A percentile compares a stretch with the other conserved stretches of the same genome.
Conservation (phyloP, 2,888 invertebrate genomes). For the Eutolmus rufibarbis region DNA sequence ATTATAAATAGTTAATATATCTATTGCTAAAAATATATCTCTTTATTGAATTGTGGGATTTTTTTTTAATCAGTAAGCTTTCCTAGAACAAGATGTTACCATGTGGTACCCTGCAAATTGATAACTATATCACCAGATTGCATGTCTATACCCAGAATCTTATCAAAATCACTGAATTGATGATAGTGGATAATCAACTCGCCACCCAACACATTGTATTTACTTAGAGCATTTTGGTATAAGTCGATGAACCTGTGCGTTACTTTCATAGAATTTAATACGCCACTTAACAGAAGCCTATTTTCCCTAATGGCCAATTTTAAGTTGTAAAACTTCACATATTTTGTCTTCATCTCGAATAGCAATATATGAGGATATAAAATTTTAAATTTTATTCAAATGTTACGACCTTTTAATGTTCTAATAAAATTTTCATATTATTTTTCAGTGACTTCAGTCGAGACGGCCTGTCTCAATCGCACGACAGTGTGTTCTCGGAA, state of each 20-base stretch:
- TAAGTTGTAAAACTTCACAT: too few species aligned
- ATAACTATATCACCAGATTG: background rate
- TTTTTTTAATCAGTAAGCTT: background rate
- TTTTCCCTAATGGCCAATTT: too few species aligned
- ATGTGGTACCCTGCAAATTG: background rate
- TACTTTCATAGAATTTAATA: too few species aligned
- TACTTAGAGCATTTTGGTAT: too few species aligned
- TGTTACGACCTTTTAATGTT: background rate
- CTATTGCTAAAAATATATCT: too few species aligned
- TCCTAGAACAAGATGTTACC: background rate
- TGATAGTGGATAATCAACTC: background rate
- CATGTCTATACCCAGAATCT: background rate
- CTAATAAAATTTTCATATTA: background rate
- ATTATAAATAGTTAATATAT: too few species aligned
- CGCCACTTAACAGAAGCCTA: too few species aligned
- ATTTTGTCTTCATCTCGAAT: background rate
- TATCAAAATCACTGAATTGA: background rate
- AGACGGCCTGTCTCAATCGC: constrained; percentile 80
- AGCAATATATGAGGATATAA: background rate
- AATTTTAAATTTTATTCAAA: background rate
- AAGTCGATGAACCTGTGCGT: too few species aligned
- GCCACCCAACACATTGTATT: too few species aligned
- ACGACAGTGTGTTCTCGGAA: constrained; percentile 89
- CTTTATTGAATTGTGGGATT: too few species aligned
- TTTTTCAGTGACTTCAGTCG: constrained; percentile 58